Base-by-base conservation (phyloP, 2,797 vertebrate genomes). In the Orientallactaga sibirica region DNA sequence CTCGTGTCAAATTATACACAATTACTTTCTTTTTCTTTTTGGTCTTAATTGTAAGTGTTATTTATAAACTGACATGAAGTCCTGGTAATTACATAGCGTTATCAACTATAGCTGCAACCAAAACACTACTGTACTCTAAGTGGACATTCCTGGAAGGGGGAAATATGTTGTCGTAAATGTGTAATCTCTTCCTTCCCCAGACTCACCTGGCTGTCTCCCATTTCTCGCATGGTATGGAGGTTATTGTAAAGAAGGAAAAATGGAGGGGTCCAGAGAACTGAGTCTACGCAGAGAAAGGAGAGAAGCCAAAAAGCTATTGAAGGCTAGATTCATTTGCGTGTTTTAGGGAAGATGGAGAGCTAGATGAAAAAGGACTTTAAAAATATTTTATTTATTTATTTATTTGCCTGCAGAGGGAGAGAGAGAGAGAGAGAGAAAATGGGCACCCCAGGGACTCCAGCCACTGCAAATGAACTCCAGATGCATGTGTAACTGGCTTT, bases 11-110 rank as follows among this genome's bases (percentile, higher is more conserved):
- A 81, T 88, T 82, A n/a, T 74, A 79, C 43, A 37, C 4, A 62
- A 5, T 27, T 73, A 14, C 64, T 82, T 90, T 70, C 62, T 12
- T 81, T 92, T 58, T 10, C 37, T 75, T 79, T 88, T 70, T 62
- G 22, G 33, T 33, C 7, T 66, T 41, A 81, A n/a, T 78, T 88
- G 43, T 70, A 77, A 84, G 41, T 20, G 15, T 90, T 55, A 22
- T 93, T 94, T 90, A n/a, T 81, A 94, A 77, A 73, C 25, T 87
- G 33, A 70, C 18, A 76, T 62, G 68, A 92, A 92, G 27, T 74
- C 3, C 41, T 77, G 73, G n/a, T 64, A 29, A 90, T 74, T 67
- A 64, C 29, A 20, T 68, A 64, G 18, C 68, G 64, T 90, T 92
- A 88, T 73, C 90, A n/a, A 76, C 7, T 62, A 67, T 68, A 20